Evolutionary conservation across 2,888 invertebrate species (phyloP).

Genomic region (Yponomeuta plumbellus): DNA sequence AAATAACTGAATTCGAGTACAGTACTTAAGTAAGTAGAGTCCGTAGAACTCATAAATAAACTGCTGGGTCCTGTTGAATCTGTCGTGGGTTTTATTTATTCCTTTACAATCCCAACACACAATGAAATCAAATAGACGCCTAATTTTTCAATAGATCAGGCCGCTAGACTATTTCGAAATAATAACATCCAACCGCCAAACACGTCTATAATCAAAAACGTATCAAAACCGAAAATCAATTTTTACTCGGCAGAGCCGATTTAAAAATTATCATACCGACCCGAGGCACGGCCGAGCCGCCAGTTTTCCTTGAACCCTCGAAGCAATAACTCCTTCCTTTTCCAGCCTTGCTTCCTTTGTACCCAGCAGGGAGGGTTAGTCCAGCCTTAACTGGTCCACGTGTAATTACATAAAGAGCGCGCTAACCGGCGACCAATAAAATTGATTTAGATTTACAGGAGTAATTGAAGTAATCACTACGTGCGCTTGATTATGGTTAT

Average conservation of each 20-base stretch:
- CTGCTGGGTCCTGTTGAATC: no score
- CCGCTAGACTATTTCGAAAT: conserved; percentile 34
- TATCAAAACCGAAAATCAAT: conserved; percentile 69
- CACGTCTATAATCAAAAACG: conserved; percentile 68
- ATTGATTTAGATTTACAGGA: conserved; percentile 65
- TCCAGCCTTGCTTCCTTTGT: conserved; percentile 20
- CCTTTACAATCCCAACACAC: background rate
- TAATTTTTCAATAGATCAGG: conserved; percentile 18
- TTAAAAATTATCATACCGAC: conserved; percentile 71
- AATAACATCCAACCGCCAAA: conserved; percentile 64
- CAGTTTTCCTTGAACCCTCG: conserved; percentile 34
- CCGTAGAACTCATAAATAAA: no score
- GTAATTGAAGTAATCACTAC: conserved; percentile 40
- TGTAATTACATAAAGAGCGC: conserved; percentile 61
- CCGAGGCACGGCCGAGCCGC: conserved; percentile 31
- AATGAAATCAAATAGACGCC: conserved; percentile 9
- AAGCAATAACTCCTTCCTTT: conserved; percentile 12
- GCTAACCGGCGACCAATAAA: conserved; percentile 51
- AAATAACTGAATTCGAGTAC: conserved; percentile 20
- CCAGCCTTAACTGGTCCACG: conserved; percentile 31
- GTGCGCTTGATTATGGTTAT: conserved; percentile 20
- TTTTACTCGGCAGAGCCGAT: conserved; percentile 62
- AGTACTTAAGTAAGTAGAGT: no score
- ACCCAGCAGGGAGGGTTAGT: conserved; percentile 21
- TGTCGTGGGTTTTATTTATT: no score